Evolutionary conservation across 2,797 vertebrate genomes (phyloP), one percentile per base, ranked within the genome.

Genomic region (Silurus lanzhouensis): DNA sequence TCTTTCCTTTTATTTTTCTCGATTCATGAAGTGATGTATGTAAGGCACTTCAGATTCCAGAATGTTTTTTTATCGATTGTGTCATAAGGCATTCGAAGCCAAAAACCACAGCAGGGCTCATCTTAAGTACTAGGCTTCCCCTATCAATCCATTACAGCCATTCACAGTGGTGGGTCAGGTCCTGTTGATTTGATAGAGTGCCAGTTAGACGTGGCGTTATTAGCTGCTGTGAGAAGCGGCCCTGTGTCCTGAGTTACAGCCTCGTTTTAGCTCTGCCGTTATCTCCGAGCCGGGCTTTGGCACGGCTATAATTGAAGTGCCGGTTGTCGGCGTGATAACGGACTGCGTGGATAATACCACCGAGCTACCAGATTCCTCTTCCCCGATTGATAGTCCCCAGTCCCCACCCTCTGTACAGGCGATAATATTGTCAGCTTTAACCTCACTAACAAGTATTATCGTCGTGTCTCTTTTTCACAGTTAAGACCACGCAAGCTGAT

Each of bases 271-370:
- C 82, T 83, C 80, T 89, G 84, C 81, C 67, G 85, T 91, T 91
- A 91, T 92, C 88, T 91, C 84, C 63, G 79, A 90, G 91, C 88
- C 88, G 67, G 83, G 85, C 75, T 13, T 82, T 85, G 86, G 81
- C 84, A 48, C 84, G 76, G 81, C 91, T 91, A 88, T 90, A 94
- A 91, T 86, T 91, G 84, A 93, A 91, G 88, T 89, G 88, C 66
- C 88, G 63, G 82, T 88, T 87, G 78, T 82, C 64, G 55, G 78
- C 44, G 82, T 84, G 91, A 92, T 91, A 91, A 92, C 57, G 68
- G 84, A 87, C 88, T 88, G 82, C 87, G 78, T 88, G 79, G 76
- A 79, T 90, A 88, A 77, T 89, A 88, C 89, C 82, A 84, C 78
- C 71, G 82, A 20, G 87, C 88, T 81, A 92, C 86, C 82, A 89